Base-by-base conservation (phyloP, 2,888 invertebrate genomes). In the Erebia aethiops region DNA sequence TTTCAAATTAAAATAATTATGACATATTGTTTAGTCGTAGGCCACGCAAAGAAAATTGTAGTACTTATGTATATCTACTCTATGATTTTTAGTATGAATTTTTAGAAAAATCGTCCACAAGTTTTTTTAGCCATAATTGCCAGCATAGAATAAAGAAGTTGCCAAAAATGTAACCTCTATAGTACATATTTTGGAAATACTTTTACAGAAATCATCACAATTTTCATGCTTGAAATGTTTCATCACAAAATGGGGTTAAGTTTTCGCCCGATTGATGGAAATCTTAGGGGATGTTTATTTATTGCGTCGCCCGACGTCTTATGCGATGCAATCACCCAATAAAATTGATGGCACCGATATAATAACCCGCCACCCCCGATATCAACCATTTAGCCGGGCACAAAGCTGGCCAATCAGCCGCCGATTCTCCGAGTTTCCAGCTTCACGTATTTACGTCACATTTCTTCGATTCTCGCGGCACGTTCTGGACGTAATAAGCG, bases 381-480 rank as follows among this genome's bases (percentile, higher is more conserved):
- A 92, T 92, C 91, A 92, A 72, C 90, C 90, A 90, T 90, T 88
- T 89, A 90, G 81, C 82, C 86, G 87, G 86, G 85, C 88, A 89
- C 91, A 91, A 91, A 91, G 87, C 86, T 82, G 74, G 81, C 88
- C 91, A 91, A 91, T 91, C 91, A 91, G 86, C 81, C 82, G 82
- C 83, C 90, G 21, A 62, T 62, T 62, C 62, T 49, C 46, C 49
- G 49, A 26, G 18, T 87, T 88, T 85, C 81, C 77, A 84, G 88
- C 82, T 87, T 86, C 89, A 86, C 86, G 90, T 91, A 88, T 89
- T 92, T 91, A 90, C 91, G 91, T 91, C 91, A 88, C 90, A 91
- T 93, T 92, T 91, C 91, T 92, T 91, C 92, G 92, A 92, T 91
- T 92, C 92, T 89, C 91, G 91, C 88, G 91, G 92, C 92, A 92